Conservation (phyloP, 2,113 vertebrate genomes). For the Callithrix jacchus region DNA sequence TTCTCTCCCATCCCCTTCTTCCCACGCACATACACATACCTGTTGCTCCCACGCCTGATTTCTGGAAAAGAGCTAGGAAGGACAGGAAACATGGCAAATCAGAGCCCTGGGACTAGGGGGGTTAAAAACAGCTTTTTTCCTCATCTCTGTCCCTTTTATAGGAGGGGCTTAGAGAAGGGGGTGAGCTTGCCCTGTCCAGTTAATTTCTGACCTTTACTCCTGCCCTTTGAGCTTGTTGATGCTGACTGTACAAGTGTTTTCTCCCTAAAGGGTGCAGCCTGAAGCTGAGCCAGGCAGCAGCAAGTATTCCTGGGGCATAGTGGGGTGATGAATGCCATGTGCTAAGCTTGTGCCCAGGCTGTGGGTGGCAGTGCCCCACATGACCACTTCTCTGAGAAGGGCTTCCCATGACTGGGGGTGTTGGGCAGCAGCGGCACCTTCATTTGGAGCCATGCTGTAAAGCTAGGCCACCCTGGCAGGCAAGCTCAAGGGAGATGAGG, state of each 20-base stretch:
- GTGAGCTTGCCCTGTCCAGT: neutral
- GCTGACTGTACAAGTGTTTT: constrained; percentile 26
- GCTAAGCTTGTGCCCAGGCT: neutral
- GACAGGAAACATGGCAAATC: constrained; percentile 54
- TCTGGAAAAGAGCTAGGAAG: neutral
- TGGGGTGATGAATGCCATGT: neutral
- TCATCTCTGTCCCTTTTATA: neutral
- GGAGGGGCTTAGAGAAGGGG: neutral
- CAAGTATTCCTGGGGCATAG: neutral
- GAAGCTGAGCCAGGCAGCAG: neutral
- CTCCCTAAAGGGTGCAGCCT: neutral
- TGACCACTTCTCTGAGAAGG: neutral
- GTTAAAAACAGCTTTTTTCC: neutral
- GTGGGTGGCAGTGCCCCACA: neutral
- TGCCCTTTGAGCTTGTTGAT: constrained; percentile 78
- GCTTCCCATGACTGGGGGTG: neutral
- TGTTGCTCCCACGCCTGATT: neutral
- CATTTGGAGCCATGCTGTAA: neutral
- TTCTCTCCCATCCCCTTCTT: neutral
- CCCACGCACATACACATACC: neutral
- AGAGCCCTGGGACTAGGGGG: neutral
- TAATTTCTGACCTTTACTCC: constrained; percentile 64
- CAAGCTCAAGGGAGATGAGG: neutral
- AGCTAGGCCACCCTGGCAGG: neutral
- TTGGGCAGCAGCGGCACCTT: neutral